phyloP scores from a whole-genome alignment of 2,888 invertebrate genomes.

The Melipona beecheii region DNA sequence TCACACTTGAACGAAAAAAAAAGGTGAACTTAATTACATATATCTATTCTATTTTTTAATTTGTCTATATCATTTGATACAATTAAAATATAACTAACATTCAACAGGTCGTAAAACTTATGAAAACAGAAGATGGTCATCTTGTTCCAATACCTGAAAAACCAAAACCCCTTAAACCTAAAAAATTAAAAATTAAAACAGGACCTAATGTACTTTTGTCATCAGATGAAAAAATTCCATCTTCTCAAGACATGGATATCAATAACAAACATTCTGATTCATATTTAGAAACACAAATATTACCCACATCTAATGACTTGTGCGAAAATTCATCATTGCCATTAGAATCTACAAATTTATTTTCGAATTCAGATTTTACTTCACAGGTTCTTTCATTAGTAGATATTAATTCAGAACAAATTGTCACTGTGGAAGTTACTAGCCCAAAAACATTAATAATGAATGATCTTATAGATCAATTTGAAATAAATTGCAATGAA shows the following conservation, averaged over 20 bases:
- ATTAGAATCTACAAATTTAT: constrained; percentile 50
- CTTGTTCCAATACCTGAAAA: constrained; percentile 77
- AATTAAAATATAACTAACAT: constrained; percentile 8
- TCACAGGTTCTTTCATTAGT: constrained; percentile 76
- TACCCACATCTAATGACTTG: constrained; percentile 32
- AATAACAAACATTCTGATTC: constrained; percentile 29
- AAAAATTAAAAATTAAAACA: constrained; percentile 49
- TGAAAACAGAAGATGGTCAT: constrained; percentile 77
- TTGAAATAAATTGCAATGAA: constrained; percentile 74
- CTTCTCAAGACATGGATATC: constrained; percentile 23
- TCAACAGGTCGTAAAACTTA: constrained; percentile 74
- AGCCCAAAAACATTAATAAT: constrained; percentile 70
- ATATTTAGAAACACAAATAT: constrained; percentile 28
- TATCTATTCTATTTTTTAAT: constrained; percentile 1
- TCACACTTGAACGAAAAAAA: constrained; percentile 74
- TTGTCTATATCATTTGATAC: background rate
- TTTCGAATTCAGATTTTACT: constrained; percentile 44
- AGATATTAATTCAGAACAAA: constrained; percentile 75
- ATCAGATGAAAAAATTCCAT: constrained; percentile 26
- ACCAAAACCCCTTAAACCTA: constrained; percentile 60
- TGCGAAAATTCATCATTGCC: constrained; percentile 44
- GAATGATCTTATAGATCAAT: constrained; percentile 74
- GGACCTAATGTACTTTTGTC: constrained; percentile 12
- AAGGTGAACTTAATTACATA: constrained; percentile 66
- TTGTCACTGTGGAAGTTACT: constrained; percentile 75